Base-by-base conservation (phyloP, 1,140 invertebrate species). In the Brachionus angularis region DNA sequence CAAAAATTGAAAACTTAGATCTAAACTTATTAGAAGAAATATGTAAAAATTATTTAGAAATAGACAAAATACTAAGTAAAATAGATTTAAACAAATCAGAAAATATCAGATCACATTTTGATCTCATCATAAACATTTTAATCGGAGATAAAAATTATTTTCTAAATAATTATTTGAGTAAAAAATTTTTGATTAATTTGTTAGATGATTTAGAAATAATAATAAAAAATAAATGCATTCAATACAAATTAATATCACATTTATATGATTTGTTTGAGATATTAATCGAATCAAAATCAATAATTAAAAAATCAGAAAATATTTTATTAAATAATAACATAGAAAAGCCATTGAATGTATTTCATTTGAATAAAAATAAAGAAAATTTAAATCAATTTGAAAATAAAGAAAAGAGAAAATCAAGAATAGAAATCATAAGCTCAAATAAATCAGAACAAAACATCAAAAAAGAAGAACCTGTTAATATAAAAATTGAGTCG, bases 231-330 rank as follows among this genome's bases (percentile, higher is more conserved):
- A 21, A 18, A 8, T 18, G n/a, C 36, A 39, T 39, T 39, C 18
- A 14, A n/a, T 7, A 39, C 14, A 39, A 39, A 39, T 39, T 58
- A 25, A 58, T 58, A n/a, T 58, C 53, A 3, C 33, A 58, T 36
- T 58, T 58, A 33, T 58, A 58, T 25, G 53, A 58, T 39, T 25
- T 58, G 36, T 58, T 42, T 29, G n/a, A n/a, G n/a, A n/a, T n/a
- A n/a, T n/a, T n/a, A n/a, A n/a, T n/a, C n/a, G n/a, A n/a, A n/a
- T n/a, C n/a, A n/a, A n/a, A n/a, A n/a, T n/a, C n/a, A n/a, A n/a
- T n/a, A n/a, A n/a, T n/a, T n/a, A n/a, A n/a, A n/a, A n/a, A n/a
- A n/a, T n/a, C n/a, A n/a, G n/a, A n/a, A n/a, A n/a, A n/a, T n/a
- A n/a, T n/a, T n/a, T n/a, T n/a, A n/a, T n/a, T n/a, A n/a, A n/a